Evolutionary conservation across 2,888 invertebrate species (phyloP).

Genomic region (Tipula confusa): DNA sequence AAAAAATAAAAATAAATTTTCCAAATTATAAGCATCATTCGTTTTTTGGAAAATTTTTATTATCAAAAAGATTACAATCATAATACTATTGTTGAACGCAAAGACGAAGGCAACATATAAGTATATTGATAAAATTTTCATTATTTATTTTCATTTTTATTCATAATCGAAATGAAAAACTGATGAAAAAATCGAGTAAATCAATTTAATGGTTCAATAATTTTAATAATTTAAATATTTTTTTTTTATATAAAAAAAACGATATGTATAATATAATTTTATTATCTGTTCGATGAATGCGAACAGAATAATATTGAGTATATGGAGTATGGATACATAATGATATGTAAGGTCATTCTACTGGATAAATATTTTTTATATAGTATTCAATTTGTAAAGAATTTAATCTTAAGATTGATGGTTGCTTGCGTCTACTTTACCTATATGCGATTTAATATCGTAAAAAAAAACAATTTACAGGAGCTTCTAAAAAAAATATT

Average conservation of each 20-base stretch:
- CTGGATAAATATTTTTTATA: not conserved
- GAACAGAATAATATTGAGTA: not conserved
- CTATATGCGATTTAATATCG: not conserved
- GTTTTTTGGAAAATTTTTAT: not conserved
- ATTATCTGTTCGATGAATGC: not conserved
- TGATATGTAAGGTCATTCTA: not conserved
- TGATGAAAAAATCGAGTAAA: not conserved
- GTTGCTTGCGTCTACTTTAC: no score
- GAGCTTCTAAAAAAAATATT: not conserved
- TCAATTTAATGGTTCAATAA: slow-evolving; percentile 9
- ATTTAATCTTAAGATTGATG: not conserved
- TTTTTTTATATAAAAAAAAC: not conserved
- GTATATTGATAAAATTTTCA: not conserved
- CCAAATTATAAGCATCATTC: not conserved
- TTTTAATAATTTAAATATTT: not conserved
- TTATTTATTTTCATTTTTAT: not conserved
- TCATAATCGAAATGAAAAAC: not conserved
- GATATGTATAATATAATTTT: not conserved
- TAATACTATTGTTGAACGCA: not conserved
- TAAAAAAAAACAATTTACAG: not conserved
- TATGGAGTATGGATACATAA: not conserved
- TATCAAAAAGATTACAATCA: not conserved
- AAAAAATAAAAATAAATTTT: not conserved
- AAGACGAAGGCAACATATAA: not conserved
- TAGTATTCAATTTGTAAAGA: not conserved